Evolutionary conservation across 2,113 vertebrate genomes (phyloP).

Genomic region (Campylomormyrus numenius): DNA sequence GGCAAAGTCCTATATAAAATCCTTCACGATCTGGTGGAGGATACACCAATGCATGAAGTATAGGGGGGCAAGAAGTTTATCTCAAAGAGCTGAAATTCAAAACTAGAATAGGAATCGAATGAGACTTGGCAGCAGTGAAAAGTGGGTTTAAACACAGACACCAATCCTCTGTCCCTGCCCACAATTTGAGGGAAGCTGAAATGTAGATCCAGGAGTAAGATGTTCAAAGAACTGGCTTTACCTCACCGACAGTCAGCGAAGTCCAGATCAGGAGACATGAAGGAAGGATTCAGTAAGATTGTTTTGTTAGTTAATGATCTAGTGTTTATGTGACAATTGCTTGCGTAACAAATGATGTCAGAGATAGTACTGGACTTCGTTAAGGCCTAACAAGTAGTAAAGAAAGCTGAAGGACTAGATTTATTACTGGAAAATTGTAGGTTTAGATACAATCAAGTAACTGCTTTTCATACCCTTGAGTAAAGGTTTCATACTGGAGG

Average conservation of each 20-base stretch:
- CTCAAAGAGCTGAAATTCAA: neutral
- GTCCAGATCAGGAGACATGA: neutral
- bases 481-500: neutral
- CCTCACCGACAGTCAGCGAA: neutral
- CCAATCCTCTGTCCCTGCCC: neutral
- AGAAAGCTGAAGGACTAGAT: neutral
- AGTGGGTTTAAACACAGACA: neutral
- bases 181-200: neutral
- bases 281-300: neutral
- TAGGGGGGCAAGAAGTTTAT: neutral
- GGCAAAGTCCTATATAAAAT: neutral
- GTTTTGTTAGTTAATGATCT: neutral
- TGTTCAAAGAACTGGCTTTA: neutral
- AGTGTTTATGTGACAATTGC: neutral
- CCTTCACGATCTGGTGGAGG: neutral
- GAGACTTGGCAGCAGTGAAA: neutral
- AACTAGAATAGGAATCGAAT: neutral
- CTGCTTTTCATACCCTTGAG: neutral
- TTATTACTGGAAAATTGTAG: neutral
- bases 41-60: neutral
- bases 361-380: neutral
- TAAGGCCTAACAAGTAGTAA: neutral
- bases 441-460: neutral
- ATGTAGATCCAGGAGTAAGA: neutral
- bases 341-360: neutral